Conservation (phyloP, 2,888 invertebrate genomes). For the Erynnis tages region DNA sequence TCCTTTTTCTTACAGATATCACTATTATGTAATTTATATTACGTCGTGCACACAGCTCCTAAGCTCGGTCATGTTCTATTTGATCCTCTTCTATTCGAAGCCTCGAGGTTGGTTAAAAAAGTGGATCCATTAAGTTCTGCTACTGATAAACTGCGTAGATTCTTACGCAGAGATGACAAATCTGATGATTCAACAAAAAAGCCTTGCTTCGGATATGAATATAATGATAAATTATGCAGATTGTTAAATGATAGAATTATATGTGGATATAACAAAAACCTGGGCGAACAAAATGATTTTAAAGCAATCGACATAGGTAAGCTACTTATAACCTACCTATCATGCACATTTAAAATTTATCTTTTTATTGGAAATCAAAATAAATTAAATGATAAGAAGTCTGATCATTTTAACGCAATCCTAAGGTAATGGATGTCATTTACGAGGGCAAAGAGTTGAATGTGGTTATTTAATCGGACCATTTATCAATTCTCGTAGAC, state of each 20-base stretch:
- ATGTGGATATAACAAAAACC: slow-evolving; percentile 66
- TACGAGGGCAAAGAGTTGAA: slow-evolving; percentile 59
- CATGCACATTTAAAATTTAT: too few species aligned
- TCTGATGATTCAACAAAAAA: slow-evolving; percentile 13
- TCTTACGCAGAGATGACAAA: not conserved
- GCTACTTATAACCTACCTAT: too few species aligned
- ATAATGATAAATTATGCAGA: slow-evolving; percentile 50
- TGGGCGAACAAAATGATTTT: slow-evolving; percentile 36
- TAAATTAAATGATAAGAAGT: not conserved
- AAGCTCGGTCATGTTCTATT: slow-evolving; percentile 45
- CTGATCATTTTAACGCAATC: not conserved
- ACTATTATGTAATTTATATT: not conserved
- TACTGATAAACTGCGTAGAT: not conserved
- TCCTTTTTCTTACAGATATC: too few species aligned
- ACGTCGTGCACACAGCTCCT: slow-evolving; percentile 42
- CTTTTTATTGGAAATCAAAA: not conserved
- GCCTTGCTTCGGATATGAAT: slow-evolving; percentile 49
- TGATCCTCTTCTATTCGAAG: slow-evolving; percentile 45
- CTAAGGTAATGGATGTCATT: slow-evolving; percentile 49
- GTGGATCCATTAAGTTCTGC: not conserved
- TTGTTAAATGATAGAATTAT: slow-evolving; percentile 49
- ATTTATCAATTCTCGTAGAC: slow-evolving; percentile 33
- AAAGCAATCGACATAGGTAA: slow-evolving; percentile 42
- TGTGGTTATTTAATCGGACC: slow-evolving; percentile 54
- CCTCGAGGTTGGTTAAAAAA: slow-evolving; percentile 32